A percentile compares a stretch with the other conserved stretches of the same genome.
phyloP scores from a whole-genome alignment of 1,140 invertebrate genomes.

The Sarcophaga bullata region DNA sequence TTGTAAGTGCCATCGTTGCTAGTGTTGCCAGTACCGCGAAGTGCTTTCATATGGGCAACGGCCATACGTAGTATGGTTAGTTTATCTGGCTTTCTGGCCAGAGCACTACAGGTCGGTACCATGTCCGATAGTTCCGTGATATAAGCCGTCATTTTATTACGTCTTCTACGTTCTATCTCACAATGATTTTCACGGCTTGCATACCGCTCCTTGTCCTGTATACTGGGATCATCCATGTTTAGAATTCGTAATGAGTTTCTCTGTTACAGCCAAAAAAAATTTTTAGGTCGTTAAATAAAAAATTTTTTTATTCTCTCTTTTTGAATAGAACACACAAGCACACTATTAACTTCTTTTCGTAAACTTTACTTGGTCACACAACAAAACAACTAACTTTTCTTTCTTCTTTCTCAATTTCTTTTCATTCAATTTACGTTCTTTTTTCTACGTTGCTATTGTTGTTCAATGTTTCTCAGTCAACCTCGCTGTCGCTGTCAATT shows the following conservation, averaged over 20 bases:
- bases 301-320: not conserved
- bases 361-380: not conserved
- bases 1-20: conserved; percentile 95
- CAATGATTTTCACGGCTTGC: conserved; percentile 98
- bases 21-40: conserved; percentile 88
- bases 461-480: not conserved
- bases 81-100: conserved; percentile 98
- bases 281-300: conserved; percentile 29
- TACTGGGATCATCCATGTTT: conserved; percentile 87
- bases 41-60: conserved; percentile 98
- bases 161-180: conserved; percentile 96
- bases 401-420: not conserved
- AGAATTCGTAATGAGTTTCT: conserved; percentile 42
- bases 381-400: not conserved
- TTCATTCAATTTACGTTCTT: not conserved
- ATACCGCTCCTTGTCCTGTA: conserved; percentile 95
- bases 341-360: conserved; percentile 8
- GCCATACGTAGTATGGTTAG: conserved; percentile 99
- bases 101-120: conserved; percentile 97
- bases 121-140: conserved; percentile 99
- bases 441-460: not conserved
- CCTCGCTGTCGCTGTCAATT: not conserved
- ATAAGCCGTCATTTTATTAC: conserved; percentile 99
- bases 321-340: not conserved
- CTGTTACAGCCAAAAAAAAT: not conserved